A percentile compares a stretch with the other conserved stretches of the same genome.
Conservation (phyloP, 2,113 vertebrate genomes). For the Daubentonia madagascariensis region DNA sequence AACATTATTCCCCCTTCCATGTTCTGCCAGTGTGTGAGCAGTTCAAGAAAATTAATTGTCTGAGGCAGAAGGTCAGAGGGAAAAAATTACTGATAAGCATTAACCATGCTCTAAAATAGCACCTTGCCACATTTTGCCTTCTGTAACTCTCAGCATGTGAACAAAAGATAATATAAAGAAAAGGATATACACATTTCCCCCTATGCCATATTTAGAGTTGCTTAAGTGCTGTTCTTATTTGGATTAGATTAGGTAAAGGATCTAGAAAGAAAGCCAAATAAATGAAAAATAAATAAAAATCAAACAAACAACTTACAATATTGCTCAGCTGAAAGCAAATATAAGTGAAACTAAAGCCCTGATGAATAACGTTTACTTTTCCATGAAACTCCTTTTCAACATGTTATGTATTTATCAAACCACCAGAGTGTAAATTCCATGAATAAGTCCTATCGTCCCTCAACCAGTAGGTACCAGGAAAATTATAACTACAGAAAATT, state of each 20-base stretch:
- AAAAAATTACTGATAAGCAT: constrained; percentile 87
- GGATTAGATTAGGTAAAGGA: constrained; percentile 61
- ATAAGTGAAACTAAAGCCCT: constrained; percentile 72
- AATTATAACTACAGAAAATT: constrained; percentile 79
- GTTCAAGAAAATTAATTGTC: constrained; percentile 88
- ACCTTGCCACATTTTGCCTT: constrained; percentile 75
- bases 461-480: constrained; percentile 79
- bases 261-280: constrained; percentile 74
- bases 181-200: constrained; percentile 80
- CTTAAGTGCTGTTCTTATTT: constrained; percentile 71
- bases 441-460: constrained; percentile 82
- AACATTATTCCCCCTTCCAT: constrained; percentile 84
- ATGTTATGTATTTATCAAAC: constrained; percentile 86
- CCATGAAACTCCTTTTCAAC: constrained; percentile 81
- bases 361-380: constrained; percentile 82
- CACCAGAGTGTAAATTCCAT: constrained; percentile 82
- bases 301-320: constrained; percentile 52
- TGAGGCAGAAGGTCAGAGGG: constrained; percentile 86
- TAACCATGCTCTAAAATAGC: constrained; percentile 82
- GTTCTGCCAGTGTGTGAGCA: constrained; percentile 77
- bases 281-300: constrained; percentile 64
- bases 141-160: constrained; percentile 76
- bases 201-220: constrained; percentile 58
- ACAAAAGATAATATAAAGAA: constrained; percentile 79
- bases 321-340: constrained; percentile 55